These are phyloP conservation scores for Callopanchax toddi DNA, from an alignment of 2,113 vertebrate species.

Conservation along the genomic window DNA sequence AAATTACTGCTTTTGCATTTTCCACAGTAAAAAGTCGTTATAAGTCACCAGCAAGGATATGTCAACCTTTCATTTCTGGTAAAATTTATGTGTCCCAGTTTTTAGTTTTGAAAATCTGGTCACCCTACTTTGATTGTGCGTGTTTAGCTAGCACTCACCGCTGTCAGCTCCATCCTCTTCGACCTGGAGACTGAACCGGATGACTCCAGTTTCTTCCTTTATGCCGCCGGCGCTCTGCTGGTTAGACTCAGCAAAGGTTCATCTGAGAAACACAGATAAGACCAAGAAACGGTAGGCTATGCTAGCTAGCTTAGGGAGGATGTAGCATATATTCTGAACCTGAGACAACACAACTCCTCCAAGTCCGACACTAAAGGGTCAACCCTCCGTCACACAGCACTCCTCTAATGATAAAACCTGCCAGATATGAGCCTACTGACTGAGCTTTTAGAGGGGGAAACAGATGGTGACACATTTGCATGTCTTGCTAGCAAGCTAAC, in stretches of 20 bases:
- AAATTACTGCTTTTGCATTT: too few relatives aligned
- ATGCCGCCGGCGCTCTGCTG: constrained; percentile 30
- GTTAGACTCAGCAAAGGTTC: neutral
- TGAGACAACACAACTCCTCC: too few relatives aligned
- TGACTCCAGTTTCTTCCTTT: constrained; percentile 31
- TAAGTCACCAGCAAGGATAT: too few relatives aligned
- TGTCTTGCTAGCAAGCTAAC: constrained; percentile 2
- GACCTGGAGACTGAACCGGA: constrained; percentile 32
- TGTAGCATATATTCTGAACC: too few relatives aligned
- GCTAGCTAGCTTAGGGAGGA: neutral
- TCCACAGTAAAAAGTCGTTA: too few relatives aligned
- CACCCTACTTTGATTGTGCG: too few relatives aligned
- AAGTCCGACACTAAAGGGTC: too few relatives aligned
- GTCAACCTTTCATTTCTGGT: too few relatives aligned
- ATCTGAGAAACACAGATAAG: constrained; percentile 5
- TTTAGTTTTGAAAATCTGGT: too few relatives aligned
- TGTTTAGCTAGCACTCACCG: constrained; percentile 65
- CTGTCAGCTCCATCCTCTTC: constrained; percentile 65
- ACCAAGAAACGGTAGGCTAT: constrained; percentile 9
- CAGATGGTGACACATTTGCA: neutral
- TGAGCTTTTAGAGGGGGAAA: neutral
- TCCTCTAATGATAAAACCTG: too few relatives aligned
- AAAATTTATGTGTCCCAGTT: too few relatives aligned
- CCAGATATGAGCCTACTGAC: neutral
- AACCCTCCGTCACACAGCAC: too few relatives aligned